Evolutionary conservation across 1,140 invertebrate species (phyloP).

Genomic region (Reticulitermes speratus): DNA sequence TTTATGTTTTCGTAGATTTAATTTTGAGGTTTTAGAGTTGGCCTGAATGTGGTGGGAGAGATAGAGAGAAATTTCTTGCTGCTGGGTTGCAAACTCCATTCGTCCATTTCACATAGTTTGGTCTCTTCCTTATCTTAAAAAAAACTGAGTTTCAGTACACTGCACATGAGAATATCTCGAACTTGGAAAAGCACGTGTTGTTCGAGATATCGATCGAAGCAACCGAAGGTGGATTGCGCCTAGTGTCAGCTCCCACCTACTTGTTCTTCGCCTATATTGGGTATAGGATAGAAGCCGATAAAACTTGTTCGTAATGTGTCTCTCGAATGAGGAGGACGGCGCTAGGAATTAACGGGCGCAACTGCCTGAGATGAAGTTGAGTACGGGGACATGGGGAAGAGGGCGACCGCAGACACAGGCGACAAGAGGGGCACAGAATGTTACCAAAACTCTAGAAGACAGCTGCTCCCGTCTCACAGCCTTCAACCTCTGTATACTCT

Average conservation of each 20-base stretch:
- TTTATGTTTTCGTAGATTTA: too few species aligned
- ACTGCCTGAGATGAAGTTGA: constrained; percentile 3
- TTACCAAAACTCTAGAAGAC: neutral
- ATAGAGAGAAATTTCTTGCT: too few species aligned
- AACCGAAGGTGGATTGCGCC: neutral
- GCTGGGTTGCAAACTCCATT: too few species aligned
- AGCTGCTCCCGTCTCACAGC: neutral
- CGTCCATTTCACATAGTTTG: too few species aligned
- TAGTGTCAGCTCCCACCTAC: neutral
- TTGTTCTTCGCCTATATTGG: constrained; percentile 4
- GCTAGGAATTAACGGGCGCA: constrained; percentile 8
- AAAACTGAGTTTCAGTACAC: neutral
- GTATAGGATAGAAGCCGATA: constrained; percentile 1
- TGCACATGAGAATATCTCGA: neutral
- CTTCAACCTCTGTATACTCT: neutral
- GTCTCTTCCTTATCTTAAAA: neutral
- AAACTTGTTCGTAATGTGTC: constrained; percentile 13
- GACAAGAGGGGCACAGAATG: neutral
- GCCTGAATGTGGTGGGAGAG: too few species aligned
- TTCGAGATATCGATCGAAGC: neutral
- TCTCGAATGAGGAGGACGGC: neutral
- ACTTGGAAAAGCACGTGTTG: neutral
- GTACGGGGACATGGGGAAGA: too few species aligned
- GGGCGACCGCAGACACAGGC: neutral
- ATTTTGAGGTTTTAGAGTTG: too few species aligned